phyloP scores from a whole-genome alignment of 2,113 vertebrate species.

The Lichenostomus cassidix region DNA sequence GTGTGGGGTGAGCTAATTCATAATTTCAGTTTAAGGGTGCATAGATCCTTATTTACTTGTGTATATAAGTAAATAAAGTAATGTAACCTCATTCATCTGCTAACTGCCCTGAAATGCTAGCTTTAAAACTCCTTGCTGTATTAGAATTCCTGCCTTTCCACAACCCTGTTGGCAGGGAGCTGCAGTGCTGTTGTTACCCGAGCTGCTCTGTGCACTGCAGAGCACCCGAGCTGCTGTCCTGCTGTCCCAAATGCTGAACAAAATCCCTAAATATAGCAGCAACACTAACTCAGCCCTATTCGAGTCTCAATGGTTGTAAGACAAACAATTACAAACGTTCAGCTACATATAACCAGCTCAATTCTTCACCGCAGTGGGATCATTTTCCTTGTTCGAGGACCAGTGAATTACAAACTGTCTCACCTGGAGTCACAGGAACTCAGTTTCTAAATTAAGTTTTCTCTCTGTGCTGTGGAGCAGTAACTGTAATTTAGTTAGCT shows the following conservation, averaged over 20 bases:
- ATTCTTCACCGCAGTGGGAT: neutral
- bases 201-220: neutral
- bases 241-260: neutral
- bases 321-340: constrained; percentile 1
- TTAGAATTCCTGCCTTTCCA: neutral
- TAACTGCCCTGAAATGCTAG: neutral
- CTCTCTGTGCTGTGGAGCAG: neutral
- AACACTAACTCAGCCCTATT: neutral
- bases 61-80: neutral
- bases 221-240: neutral
- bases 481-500: constrained; percentile 16
- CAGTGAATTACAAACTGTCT: neutral
- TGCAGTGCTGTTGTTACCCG: neutral
- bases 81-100: neutral
- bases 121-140: neutral
- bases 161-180: neutral
- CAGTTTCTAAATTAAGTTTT: constrained; percentile 26
- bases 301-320: neutral
- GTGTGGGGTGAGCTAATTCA: neutral
- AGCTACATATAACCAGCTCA: neutral
- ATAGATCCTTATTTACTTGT: neutral
- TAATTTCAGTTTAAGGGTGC: neutral
- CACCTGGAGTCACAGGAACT: neutral
- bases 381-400: neutral
- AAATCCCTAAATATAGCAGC: neutral